Evolutionary conservation across 2,888 invertebrate genomes (phyloP).

Genomic region (Eupeodes luniger): DNA sequence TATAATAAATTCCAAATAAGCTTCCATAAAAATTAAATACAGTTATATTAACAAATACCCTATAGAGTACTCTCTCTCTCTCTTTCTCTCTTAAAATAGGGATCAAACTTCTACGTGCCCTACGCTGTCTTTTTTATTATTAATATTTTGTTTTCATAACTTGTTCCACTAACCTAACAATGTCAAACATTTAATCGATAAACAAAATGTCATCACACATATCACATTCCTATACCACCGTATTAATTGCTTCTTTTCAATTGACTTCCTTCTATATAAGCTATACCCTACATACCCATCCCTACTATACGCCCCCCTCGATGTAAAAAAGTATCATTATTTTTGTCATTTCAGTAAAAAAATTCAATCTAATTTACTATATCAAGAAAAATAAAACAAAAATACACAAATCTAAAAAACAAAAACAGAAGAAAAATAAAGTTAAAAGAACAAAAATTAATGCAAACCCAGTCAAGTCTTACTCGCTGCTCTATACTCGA

Average conservation of each 20-base stretch:
- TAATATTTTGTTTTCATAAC: background rate
- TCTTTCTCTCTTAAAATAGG: no score
- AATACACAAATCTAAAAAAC: slow-evolving; percentile 13
- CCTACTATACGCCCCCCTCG: no score
- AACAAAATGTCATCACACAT: slow-evolving; percentile 32
- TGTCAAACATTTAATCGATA: slow-evolving; percentile 62
- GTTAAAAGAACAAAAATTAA: slow-evolving; percentile 43
- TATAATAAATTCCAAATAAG: no score
- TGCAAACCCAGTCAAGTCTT: slow-evolving; percentile 49
- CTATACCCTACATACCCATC: background rate
- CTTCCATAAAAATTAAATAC: no score
- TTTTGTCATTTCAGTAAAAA: background rate
- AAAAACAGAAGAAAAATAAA: background rate
- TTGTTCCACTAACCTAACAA: slow-evolving; percentile 23
- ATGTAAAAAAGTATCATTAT: background rate
- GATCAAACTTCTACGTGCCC: background rate
- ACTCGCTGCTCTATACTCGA: background rate
- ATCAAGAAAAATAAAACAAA: background rate
- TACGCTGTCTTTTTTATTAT: background rate
- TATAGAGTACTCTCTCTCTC: no score
- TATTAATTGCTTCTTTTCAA: slow-evolving; percentile 64
- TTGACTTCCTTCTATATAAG: slow-evolving; percentile 50
- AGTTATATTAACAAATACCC: no score
- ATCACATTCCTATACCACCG: slow-evolving; percentile 6
- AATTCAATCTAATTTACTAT: background rate